Conservation (phyloP, 2,888 invertebrate genomes). For the Platycnemis pennipes region DNA sequence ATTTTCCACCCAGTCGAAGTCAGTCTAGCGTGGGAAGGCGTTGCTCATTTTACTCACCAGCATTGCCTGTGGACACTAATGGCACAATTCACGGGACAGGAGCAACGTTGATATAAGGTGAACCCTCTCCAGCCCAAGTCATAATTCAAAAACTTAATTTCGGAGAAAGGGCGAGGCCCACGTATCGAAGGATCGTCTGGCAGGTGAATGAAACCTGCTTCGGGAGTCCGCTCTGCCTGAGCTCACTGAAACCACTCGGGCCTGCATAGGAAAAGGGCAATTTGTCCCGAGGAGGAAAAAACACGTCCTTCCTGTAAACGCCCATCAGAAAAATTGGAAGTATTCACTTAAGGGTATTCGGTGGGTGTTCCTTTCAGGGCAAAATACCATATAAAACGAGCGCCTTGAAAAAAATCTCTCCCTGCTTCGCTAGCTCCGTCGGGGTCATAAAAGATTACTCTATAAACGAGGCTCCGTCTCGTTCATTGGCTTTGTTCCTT, state of each 20-base stretch:
- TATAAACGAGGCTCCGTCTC: neutral
- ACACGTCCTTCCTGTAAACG: neutral
- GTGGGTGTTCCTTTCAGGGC: neutral
- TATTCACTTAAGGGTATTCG: neutral
- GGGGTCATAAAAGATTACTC: constrained; percentile 23
- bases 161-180: neutral
- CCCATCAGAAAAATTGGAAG: neutral
- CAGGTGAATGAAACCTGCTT: neutral
- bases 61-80: neutral
- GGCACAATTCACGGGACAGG: neutral
- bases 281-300: neutral
- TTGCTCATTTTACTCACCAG: neutral
- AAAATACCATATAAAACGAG: neutral
- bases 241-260: neutral
- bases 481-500: neutral
- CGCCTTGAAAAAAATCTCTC: neutral
- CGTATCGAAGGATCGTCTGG: neutral
- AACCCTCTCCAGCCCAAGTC: neutral
- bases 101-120: no score
- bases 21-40: neutral
- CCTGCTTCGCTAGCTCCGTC: neutral
- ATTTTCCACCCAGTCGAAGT: neutral
- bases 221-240: neutral
- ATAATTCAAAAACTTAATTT: constrained; percentile 1
- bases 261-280: neutral